phyloP scores from a whole-genome alignment of 2,113 vertebrate genomes.

The Grammomys dolichurus region DNA sequence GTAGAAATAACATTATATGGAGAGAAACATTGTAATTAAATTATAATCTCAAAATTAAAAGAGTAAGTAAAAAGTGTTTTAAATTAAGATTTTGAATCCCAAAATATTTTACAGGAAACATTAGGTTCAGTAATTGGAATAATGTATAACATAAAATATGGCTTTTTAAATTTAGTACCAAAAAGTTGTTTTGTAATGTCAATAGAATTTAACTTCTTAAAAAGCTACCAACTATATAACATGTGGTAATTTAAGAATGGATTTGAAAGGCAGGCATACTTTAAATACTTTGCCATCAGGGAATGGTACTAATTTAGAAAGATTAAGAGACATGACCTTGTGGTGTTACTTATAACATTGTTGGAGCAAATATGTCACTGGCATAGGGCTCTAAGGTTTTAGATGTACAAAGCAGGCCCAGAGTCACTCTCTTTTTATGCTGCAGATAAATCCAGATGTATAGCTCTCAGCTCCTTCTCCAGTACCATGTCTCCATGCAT shows the following conservation, averaged over 20 bases:
- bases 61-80: neutral
- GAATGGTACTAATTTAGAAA: neutral
- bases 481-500: neutral
- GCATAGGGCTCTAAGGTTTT: neutral
- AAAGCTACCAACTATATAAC: neutral
- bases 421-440: neutral
- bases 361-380: neutral
- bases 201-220: neutral
- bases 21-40: neutral
- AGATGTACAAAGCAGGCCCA: neutral
- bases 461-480: neutral
- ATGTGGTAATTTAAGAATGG: neutral
- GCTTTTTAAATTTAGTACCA: neutral
- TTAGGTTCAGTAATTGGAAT: neutral
- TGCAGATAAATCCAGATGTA: neutral
- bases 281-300: neutral
- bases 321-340: neutral
- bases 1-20: neutral
- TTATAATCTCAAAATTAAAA: neutral
- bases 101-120: slow-evolving; percentile 43
- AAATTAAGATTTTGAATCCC: neutral
- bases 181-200: neutral
- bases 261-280: too few species aligned
- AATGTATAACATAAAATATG: neutral
- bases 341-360: neutral